These are phyloP conservation scores for Phorcus lineatus DNA, from an alignment of 2,888 invertebrate genomes.

Conservation along the genomic window DNA sequence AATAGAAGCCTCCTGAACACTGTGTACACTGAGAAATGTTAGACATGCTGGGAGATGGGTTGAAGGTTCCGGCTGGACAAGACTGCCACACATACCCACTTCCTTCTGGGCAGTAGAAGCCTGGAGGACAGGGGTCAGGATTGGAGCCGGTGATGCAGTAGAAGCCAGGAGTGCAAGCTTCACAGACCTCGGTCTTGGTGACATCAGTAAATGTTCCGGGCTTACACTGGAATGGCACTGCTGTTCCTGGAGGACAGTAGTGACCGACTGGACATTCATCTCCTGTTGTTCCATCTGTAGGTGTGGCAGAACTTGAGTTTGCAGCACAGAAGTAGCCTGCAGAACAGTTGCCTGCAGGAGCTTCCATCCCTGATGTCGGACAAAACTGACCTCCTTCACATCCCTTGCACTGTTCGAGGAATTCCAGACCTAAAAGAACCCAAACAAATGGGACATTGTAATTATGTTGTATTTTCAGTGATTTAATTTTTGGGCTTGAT, in stretches of 20 bases:
- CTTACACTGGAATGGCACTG: constrained; percentile 58
- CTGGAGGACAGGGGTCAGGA: constrained; percentile 65
- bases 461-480: not conserved
- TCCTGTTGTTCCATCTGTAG: constrained; percentile 62
- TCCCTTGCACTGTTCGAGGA: constrained; percentile 58
- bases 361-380: constrained; percentile 57
- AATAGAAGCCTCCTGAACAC: constrained; percentile 70
- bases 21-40: constrained; percentile 64
- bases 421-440: constrained; percentile 53
- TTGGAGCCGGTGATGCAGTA: constrained; percentile 66
- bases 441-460: not conserved
- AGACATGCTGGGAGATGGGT: constrained; percentile 53
- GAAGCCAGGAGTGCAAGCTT: constrained; percentile 63
- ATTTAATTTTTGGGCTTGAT: too few relatives aligned
- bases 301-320: constrained; percentile 52
- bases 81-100: constrained; percentile 65
- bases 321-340: constrained; percentile 62
- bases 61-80: constrained; percentile 71
- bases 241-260: constrained; percentile 67
- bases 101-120: constrained; percentile 65
- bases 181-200: constrained; percentile 54
- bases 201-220: constrained; percentile 64
- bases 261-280: constrained; percentile 61
- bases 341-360: constrained; percentile 62
- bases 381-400: constrained; percentile 71